Evolutionary conservation across 2,888 invertebrate genomes (phyloP).

Genomic region (Caenorhabditis angaria): DNA sequence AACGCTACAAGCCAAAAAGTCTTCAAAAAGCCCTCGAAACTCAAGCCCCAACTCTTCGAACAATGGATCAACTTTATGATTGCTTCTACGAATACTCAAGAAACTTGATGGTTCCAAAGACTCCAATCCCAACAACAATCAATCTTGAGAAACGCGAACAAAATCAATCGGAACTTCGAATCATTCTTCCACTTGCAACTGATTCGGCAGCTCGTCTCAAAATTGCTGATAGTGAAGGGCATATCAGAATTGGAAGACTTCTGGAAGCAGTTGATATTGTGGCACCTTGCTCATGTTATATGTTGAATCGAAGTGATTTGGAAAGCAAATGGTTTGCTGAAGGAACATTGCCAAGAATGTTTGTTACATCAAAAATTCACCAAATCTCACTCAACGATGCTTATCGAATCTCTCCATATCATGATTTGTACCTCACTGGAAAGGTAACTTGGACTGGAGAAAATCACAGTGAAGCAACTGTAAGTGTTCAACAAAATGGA

Average conservation of each 20-base stretch:
- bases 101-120: constrained; percentile 16
- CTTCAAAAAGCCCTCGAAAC: constrained; percentile 9
- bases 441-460: constrained; percentile 42
- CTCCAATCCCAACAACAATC: neutral
- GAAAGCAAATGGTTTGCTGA: constrained; percentile 14
- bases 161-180: constrained; percentile 21
- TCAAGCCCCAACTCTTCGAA: constrained; percentile 8
- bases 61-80: constrained; percentile 34
- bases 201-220: constrained; percentile 28
- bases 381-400: constrained; percentile 15
- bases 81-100: constrained; percentile 35
- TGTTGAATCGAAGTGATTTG: constrained; percentile 36
- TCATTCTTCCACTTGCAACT: constrained; percentile 29
- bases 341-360: constrained; percentile 39
- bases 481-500: constrained; percentile 35
- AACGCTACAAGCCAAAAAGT: constrained; percentile 1
- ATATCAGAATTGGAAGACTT: constrained; percentile 29
- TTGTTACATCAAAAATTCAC: constrained; percentile 36
- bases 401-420: constrained; percentile 19
- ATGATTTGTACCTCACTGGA: constrained; percentile 27
- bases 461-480: constrained; percentile 27
- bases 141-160: constrained; percentile 17
- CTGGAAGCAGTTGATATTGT: constrained; percentile 37
- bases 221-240: constrained; percentile 24
- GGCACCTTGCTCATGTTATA: constrained; percentile 36